These are phyloP conservation scores for Anisognathus igniventris DNA, from an alignment of 2,797 vertebrate species.

Conservation along the genomic window DNA sequence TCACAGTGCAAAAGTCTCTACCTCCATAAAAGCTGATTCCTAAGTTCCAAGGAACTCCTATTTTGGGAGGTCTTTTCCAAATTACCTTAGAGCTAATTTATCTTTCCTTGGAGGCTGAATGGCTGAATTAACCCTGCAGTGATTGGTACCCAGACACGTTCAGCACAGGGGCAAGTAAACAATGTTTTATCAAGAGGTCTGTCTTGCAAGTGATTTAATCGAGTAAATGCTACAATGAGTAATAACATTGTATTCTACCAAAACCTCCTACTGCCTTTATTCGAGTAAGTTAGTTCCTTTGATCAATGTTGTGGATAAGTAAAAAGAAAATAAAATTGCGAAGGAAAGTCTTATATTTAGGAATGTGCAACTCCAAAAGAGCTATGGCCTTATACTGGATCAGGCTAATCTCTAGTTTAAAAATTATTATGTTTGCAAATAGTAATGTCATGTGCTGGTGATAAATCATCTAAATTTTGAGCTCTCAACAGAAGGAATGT, in stretches of 20 bases:
- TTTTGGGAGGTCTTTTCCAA: background rate
- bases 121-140: background rate
- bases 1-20: background rate
- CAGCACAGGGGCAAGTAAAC: background rate
- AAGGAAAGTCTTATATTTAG: background rate
- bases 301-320: background rate
- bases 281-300: background rate
- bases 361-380: background rate
- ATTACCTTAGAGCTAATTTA: background rate
- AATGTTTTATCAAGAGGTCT: background rate
- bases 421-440: constrained; percentile 4
- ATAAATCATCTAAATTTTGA: constrained; percentile 21
- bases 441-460: background rate
- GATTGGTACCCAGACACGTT: background rate
- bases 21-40: background rate
- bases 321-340: background rate
- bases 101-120: background rate
- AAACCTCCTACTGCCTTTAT: background rate
- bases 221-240: background rate
- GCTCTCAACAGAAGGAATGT: background rate
- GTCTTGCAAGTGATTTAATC: background rate
- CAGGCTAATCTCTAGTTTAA: background rate
- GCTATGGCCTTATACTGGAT: background rate
- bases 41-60: background rate
- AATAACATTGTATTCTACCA: background rate